These are phyloP conservation scores for Hydropotes inermis DNA, from an alignment of 2,113 vertebrate genomes.

Conservation along the genomic window DNA sequence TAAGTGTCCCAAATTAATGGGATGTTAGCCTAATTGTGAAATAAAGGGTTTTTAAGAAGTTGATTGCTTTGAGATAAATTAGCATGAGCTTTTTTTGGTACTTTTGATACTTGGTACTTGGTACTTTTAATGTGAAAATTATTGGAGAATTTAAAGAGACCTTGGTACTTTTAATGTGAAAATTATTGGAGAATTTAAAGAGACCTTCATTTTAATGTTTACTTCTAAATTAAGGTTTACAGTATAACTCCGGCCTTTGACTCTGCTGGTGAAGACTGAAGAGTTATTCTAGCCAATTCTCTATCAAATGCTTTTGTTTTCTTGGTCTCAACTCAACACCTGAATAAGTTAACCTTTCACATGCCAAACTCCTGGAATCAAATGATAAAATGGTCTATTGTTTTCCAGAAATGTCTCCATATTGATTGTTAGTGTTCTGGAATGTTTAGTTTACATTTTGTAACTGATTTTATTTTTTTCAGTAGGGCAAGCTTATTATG, in stretches of 20 bases:
- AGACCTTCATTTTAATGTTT: constrained; percentile 59
- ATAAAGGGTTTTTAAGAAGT: constrained; percentile 69
- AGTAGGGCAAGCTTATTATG: neutral
- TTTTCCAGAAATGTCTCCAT: neutral
- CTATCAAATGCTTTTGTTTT: neutral
- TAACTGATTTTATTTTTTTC: neutral
- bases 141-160: constrained; percentile 20
- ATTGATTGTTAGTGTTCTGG: neutral
- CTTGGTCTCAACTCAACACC: neutral
- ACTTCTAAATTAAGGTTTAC: constrained; percentile 50
- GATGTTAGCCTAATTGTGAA: constrained; percentile 58
- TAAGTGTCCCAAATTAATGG: constrained; percentile 67
- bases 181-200: constrained; percentile 47
- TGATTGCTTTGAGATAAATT: constrained; percentile 68
- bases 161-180: too few species aligned
- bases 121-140: constrained; percentile 61
- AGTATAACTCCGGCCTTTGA: constrained; percentile 1
- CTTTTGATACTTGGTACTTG: too few species aligned
- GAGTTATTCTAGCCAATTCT: neutral
- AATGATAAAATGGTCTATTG: neutral
- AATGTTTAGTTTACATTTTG: neutral
- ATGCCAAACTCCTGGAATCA: neutral
- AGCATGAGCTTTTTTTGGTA: constrained; percentile 22
- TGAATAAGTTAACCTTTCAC: constrained; percentile 51
- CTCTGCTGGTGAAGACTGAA: neutral